Conservation (phyloP, 2,797 vertebrate species). For the Chaetodon trifasciatus region DNA sequence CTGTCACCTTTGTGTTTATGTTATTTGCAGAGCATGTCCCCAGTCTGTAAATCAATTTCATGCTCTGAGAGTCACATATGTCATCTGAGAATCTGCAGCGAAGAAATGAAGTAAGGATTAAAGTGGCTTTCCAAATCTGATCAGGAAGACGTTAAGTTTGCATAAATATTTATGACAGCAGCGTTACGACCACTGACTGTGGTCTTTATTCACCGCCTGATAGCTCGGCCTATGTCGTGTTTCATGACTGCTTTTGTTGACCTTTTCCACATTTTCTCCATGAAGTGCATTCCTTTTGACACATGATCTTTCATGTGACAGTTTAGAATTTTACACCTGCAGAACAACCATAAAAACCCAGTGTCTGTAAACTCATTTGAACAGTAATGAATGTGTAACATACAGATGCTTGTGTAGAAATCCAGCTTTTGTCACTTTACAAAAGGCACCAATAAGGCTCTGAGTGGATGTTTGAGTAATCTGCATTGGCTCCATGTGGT, state of each 20-base stretch:
- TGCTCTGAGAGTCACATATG: constrained; percentile 20
- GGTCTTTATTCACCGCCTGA: constrained; percentile 1
- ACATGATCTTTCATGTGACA: not conserved
- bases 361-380: constrained; percentile 47
- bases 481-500: constrained; percentile 7
- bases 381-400: constrained; percentile 13
- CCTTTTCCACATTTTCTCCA: constrained; percentile 13
- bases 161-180: constrained; percentile 35
- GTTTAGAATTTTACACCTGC: constrained; percentile 3
- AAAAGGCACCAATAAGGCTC: constrained; percentile 5
- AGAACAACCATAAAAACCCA: constrained; percentile 28
- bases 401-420: constrained; percentile 3
- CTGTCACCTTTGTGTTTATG: not conserved
- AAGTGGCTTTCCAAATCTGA: constrained; percentile 25
- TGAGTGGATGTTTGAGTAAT: constrained; percentile 20
- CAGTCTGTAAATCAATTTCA: constrained; percentile 41
- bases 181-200: not conserved
- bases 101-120: constrained; percentile 16
- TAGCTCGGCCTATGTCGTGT: not conserved
- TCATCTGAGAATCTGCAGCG: not conserved
- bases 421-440: constrained; percentile 34
- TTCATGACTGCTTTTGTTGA: not conserved
- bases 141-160: constrained; percentile 15
- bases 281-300: constrained; percentile 13
- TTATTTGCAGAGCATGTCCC: not conserved